Evolutionary conservation across 2,113 vertebrate genomes (phyloP).

Genomic region (Syrrhaptes paradoxus): DNA sequence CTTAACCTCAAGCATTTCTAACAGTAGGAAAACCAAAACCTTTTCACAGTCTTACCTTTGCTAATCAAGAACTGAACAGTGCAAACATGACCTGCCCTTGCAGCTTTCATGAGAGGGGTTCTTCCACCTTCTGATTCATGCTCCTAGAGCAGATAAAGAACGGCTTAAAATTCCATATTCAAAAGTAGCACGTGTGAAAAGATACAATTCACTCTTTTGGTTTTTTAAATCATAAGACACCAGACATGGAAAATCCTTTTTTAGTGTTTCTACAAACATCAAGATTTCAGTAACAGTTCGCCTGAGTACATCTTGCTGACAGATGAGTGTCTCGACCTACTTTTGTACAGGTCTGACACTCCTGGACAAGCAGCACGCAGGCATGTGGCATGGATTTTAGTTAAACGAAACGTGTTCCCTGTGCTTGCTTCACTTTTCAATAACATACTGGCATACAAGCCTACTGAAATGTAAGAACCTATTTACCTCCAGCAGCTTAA

Average conservation of each 20-base stretch:
- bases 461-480: background rate
- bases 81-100: constrained; percentile 97
- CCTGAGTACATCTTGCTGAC: accelerated
- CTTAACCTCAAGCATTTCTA: background rate
- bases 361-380: background rate
- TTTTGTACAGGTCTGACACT: background rate
- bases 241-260: background rate
- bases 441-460: background rate
- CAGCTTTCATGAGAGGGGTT: constrained; percentile 98
- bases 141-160: constrained; percentile 77
- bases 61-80: constrained; percentile 99
- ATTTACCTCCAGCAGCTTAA: background rate
- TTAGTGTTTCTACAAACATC: background rate
- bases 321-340: background rate
- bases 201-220: background rate
- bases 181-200: background rate
- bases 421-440: background rate
- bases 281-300: background rate
- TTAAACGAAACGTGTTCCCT: background rate
- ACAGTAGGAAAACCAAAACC: background rate
- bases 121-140: constrained; percentile 98
- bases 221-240: background rate
- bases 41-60: constrained; percentile 82
- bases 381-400: background rate
- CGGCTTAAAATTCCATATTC: background rate